Base-by-base conservation (phyloP, 2,113 vertebrate species). In the Neopipo cinnamomea region DNA sequence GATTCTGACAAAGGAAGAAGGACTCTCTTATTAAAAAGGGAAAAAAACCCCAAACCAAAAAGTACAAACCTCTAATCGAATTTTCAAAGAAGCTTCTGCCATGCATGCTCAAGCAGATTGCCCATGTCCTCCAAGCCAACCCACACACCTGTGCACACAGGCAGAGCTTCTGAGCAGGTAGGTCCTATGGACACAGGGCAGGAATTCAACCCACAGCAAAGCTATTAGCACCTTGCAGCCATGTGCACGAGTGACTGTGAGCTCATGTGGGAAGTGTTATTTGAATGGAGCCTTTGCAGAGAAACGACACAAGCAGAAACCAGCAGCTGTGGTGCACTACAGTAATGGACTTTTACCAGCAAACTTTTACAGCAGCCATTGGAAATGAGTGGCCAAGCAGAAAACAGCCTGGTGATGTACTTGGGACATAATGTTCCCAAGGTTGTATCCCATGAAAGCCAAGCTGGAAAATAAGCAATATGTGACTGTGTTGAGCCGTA, bases 41-140 rank as follows among this genome's bases (percentile, higher is more conserved):
- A 47, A 59, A 53, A 80, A 83, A 62, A 30, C 0, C 11, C 71
- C 79, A 77, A 33, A 0, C 47, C 20, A 21, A 88, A 66, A n/a
- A 96, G 59, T 56, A 88, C 52, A 90, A 74, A 90, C 75, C 17
- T 94, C 68, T 71, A 52, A 72, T 28, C 14, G 86, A 88, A 67
- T 61, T 94, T 88, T 90, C 50, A 37, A 71, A 86, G 71, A 91
- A 96, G 88, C 93, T 84, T 91, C 95, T 93, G 95, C 95, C 95
- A 95, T 94, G 93, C 88, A 93, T 41, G 92, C 90, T 84, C 47
- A 96, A 96, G 94, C 93, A 89, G 81, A 89, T 47, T 2, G 11
- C 81, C 72, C n/a, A 5, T 39, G 86, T 92, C 58, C 70, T 92
- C 56, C 81, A 80, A 77, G 88, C 95, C 95, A 90, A 80, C 35